A percentile compares a stretch with the other conserved stretches of the same genome.
Conservation (phyloP, 2,888 invertebrate genomes). For the Dolichomitus sp. region DNA sequence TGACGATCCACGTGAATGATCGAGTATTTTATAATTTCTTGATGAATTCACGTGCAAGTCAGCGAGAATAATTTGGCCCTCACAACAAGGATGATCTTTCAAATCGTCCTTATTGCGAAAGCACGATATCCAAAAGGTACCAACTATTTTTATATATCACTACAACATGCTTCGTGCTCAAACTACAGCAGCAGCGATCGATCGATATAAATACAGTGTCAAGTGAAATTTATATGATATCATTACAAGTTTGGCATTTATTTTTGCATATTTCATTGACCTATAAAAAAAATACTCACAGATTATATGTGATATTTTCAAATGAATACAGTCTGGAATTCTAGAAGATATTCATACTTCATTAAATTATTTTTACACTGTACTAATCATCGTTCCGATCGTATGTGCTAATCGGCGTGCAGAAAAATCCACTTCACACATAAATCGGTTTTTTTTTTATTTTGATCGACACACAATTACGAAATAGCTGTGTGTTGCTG, state of each 20-base stretch:
- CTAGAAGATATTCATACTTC: background rate
- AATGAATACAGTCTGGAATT: background rate
- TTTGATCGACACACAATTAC: constrained; percentile 14
- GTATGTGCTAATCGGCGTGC: constrained; percentile 35
- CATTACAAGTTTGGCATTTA: background rate
- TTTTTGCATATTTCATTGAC: background rate
- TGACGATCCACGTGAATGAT: constrained; percentile 44
- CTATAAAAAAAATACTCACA: background rate
- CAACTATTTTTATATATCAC: constrained; percentile 32
- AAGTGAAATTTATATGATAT: background rate
- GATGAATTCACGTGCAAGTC: constrained; percentile 36
- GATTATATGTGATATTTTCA: background rate
- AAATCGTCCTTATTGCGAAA: constrained; percentile 48
- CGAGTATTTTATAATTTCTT: constrained; percentile 31
- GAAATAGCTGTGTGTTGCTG: constrained; percentile 20
- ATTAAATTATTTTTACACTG: background rate
- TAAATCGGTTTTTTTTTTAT: constrained; percentile 18
- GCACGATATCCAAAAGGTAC: constrained; percentile 45
- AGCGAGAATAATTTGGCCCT: constrained; percentile 37
- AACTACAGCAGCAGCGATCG: constrained; percentile 45
- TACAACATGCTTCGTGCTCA: constrained; percentile 71
- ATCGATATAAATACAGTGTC: constrained; percentile 39
- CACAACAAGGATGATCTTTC: constrained; percentile 38
- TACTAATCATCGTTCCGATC: constrained; percentile 13
- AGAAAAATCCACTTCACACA: constrained; percentile 36